Base-by-base conservation (phyloP, 2,888 invertebrate species). In the Cloeon dipterum region DNA sequence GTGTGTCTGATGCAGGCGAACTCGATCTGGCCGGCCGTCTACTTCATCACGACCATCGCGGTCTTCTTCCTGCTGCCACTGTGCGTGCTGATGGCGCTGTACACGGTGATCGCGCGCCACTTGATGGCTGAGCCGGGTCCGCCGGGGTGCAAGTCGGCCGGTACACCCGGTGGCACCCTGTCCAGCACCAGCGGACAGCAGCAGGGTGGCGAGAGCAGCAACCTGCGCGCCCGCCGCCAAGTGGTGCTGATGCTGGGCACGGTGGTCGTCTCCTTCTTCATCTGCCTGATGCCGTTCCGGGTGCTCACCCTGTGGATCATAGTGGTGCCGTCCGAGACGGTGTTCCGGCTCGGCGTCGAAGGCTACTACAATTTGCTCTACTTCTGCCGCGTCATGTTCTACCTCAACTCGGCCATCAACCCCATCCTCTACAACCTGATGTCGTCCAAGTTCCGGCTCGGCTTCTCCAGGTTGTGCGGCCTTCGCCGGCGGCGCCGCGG, bases 381-480 rank as follows among this genome's bases (percentile, higher is more conserved):
- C 53, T 81, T 85, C 52, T 77, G 78, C 42, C 67, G 88, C 44
- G 73, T 83, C 35, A 79, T 88, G 77, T 61, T 82, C 37, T 88
- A 86, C 50, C 62, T 86, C 42, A 88, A 89, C 56, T 86, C 86
- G 3, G 86, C 85, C 26, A 69, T 85, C 45, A 88, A 89, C 56
- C 88, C 88, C 1, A 77, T 88, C 45, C 60, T 89, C n/a, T 89
- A 89, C 53, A 88, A 86, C 53, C 61, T 88, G 43, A 83, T 88
- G 77, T 85, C 83, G 29, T 81, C 83, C 3, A 86, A 85, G 58
- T 89, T 89, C 52, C 70, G 88, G 3, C 67, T 72, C 39, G 82
- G 81, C 1, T 83, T 83, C 48, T 62, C 73, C 39, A 67, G 65
- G 49, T 63, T 79, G 1, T 77, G 72, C 5, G 5, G 34, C n/a